Evolutionary conservation across 2,888 invertebrate genomes (phyloP).

Genomic region (Galerucella nymphaeae): DNA sequence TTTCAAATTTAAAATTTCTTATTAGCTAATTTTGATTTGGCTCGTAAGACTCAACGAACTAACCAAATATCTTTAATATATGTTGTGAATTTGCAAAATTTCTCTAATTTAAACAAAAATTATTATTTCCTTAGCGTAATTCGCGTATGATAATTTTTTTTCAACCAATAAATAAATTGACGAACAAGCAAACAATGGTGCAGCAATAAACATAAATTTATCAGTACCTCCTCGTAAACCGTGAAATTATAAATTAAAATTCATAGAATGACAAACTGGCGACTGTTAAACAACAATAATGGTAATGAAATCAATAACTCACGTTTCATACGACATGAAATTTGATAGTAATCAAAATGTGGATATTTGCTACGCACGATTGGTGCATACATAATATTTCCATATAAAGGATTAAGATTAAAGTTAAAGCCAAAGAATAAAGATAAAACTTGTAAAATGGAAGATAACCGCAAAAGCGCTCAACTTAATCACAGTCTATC

Average conservation of each 20-base stretch:
- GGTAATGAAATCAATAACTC: conserved; percentile 39
- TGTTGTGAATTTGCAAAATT: too few relatives aligned
- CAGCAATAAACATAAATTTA: conserved; percentile 10
- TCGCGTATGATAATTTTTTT: neutral
- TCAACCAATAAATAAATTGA: neutral
- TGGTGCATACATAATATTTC: conserved; percentile 36
- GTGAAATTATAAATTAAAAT: conserved; percentile 26
- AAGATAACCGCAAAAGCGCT: neutral
- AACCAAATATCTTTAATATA: too few relatives aligned
- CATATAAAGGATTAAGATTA: conserved; percentile 26
- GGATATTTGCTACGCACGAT: conserved; percentile 43
- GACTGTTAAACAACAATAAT: conserved; percentile 33
- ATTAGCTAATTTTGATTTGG: too few relatives aligned
- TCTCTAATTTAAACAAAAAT: too few relatives aligned
- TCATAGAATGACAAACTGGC: conserved; percentile 29
- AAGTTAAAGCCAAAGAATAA: conserved; percentile 7
- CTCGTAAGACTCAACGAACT: too few relatives aligned
- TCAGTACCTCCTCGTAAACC: neutral
- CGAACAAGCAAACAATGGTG: neutral
- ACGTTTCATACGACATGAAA: conserved; percentile 38
- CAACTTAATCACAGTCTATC: conserved; percentile 7
- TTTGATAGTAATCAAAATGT: conserved; percentile 41
- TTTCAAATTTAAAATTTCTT: too few relatives aligned
- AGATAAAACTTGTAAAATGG: neutral
- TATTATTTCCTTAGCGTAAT: too few relatives aligned